These are phyloP conservation scores for Malacosoma neustria DNA, from an alignment of 2,888 invertebrate genomes.

Conservation along the genomic window DNA sequence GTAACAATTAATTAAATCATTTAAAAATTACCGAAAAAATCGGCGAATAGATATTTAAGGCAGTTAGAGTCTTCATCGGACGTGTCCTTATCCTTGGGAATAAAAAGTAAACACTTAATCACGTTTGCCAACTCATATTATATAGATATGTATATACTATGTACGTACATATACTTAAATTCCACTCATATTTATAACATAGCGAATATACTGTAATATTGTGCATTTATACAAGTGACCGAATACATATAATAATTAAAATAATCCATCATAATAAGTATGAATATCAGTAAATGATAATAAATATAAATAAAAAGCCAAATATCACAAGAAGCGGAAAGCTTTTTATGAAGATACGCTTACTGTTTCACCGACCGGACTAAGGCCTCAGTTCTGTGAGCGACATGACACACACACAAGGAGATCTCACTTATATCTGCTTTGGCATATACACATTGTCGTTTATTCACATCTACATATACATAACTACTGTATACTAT, in stretches of 20 bases:
- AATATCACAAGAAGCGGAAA: slow-evolving; percentile 68
- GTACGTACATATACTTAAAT: too few species aligned
- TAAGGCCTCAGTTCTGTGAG: too few species aligned
- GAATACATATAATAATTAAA: slow-evolving; percentile 7
- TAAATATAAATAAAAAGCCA: slow-evolving; percentile 61
- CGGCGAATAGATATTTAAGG: slow-evolving; percentile 82
- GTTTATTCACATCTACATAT: too few species aligned
- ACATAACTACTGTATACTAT: too few species aligned
- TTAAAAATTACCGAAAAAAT: slow-evolving; percentile 76
- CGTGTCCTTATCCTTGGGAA: slow-evolving; percentile 61
- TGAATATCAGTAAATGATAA: slow-evolving; percentile 4
- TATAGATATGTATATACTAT: slow-evolving; percentile 8
- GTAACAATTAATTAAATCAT: slow-evolving; percentile 16
- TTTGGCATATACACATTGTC: slow-evolving; percentile 18
- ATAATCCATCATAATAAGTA: not conserved
- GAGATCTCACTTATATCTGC: slow-evolving; percentile 14
- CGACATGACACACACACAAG: too few species aligned
- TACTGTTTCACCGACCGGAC: too few species aligned
- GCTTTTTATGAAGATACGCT: slow-evolving; percentile 30
- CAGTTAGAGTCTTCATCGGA: slow-evolving; percentile 78
- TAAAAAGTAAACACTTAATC: slow-evolving; percentile 47
- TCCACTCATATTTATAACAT: slow-evolving; percentile 5
- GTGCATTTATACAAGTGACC: slow-evolving; percentile 30
- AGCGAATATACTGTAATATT: slow-evolving; percentile 7
- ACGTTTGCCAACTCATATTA: slow-evolving; percentile 11